A percentile compares a stretch with the other conserved stretches of the same genome.
These are phyloP conservation scores for Apocrypta bakeri DNA, from an alignment of 1,140 invertebrate genomes.

Conservation along the genomic window DNA sequence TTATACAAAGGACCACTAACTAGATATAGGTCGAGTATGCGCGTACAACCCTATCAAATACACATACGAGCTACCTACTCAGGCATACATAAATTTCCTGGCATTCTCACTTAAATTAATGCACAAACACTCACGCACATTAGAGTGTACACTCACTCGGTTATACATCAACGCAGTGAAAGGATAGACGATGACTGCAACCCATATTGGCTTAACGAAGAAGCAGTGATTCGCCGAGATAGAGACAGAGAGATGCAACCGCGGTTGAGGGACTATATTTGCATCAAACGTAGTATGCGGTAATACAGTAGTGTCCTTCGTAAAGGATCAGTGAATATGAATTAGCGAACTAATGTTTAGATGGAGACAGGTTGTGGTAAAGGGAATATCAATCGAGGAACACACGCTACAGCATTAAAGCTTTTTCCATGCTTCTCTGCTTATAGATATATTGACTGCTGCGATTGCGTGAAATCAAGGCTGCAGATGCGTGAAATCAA, in stretches of 20 bases:
- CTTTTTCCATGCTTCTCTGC: no score
- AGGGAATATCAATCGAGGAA: slow-evolving; percentile 66
- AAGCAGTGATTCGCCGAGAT: slow-evolving; percentile 7
- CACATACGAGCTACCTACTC: not conserved
- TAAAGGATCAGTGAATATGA: slow-evolving; percentile 7
- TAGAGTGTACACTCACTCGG: not conserved
- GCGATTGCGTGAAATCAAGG: no score
- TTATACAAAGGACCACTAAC: no score
- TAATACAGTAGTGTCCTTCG: not conserved
- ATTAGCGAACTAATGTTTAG: slow-evolving; percentile 21
- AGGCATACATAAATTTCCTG: not conserved
- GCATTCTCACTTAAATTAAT: not conserved
- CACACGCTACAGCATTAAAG: slow-evolving; percentile 54
- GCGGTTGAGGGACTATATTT: no score
- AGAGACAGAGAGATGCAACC: not conserved
- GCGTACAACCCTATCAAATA: not conserved
- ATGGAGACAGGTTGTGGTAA: slow-evolving; percentile 27
- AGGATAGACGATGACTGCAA: not conserved
- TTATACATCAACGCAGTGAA: slow-evolving; percentile 14
- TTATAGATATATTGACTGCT: no score
- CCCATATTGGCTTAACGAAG: slow-evolving; percentile 36
- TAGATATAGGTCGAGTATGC: no score
- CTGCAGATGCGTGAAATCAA: no score
- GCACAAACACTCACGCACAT: not conserved
- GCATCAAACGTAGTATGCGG: not conserved